phyloP scores from a whole-genome alignment of 2,888 invertebrate species.

The Diarsia rubi region DNA sequence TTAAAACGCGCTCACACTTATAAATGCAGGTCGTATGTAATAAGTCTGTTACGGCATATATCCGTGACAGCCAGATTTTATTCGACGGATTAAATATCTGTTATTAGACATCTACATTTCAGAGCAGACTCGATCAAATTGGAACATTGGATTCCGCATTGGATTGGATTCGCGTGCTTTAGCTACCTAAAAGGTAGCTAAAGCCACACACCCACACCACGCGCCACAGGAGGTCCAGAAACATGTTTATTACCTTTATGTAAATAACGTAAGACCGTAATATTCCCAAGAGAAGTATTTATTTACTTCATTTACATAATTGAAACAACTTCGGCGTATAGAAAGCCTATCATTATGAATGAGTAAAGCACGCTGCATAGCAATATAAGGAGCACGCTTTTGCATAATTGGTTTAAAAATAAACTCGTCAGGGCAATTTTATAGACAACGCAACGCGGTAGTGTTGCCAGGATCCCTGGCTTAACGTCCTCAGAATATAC shows the following conservation, averaged over 20 bases:
- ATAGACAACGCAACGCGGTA: constrained; percentile 6
- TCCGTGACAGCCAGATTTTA: not conserved
- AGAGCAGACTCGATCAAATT: constrained; percentile 10
- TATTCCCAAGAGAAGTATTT: constrained; percentile 31
- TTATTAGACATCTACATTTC: constrained; percentile 8
- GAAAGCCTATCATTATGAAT: constrained; percentile 27
- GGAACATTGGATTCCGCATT: constrained; percentile 10
- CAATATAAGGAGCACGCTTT: constrained; percentile 14
- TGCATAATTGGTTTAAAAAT: constrained; percentile 42
- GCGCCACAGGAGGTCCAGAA: constrained; percentile 30
- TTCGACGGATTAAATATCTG: not conserved
- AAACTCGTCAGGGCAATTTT: constrained; percentile 8
- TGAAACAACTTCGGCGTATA: constrained; percentile 29
- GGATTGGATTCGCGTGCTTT: too few relatives aligned
- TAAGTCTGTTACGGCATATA: not conserved
- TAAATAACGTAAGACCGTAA: constrained; percentile 23
- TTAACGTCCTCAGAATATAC: constrained; percentile 30
- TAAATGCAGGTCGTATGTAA: not conserved
- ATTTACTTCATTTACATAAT: constrained; percentile 48
- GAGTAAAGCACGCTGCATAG: constrained; percentile 9
- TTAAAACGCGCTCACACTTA: too few relatives aligned
- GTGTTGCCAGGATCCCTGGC: constrained; percentile 11
- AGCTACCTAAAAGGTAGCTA: constrained; percentile 29
- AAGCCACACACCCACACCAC: too few relatives aligned
- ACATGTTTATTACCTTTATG: constrained; percentile 39